Evolutionary conservation across 2,797 vertebrate genomes (phyloP).

Genomic region (Falco peregrinus): DNA sequence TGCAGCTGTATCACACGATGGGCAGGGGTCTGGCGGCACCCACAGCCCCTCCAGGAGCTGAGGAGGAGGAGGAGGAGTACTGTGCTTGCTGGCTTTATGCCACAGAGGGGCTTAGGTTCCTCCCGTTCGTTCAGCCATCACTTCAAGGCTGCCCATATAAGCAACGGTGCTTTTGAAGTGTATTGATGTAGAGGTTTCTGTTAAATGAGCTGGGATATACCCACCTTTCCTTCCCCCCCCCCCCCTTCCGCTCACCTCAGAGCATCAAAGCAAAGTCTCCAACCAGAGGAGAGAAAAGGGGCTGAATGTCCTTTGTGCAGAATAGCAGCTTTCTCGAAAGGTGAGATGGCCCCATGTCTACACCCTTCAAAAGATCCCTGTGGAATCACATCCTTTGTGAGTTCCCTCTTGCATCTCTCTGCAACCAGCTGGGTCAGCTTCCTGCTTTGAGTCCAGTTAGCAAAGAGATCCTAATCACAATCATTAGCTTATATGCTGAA

Average conservation of each 20-base stretch:
- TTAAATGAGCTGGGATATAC: too few species aligned
- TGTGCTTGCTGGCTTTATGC: neutral
- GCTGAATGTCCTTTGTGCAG: neutral
- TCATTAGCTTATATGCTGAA: too few species aligned
- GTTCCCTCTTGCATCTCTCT: neutral
- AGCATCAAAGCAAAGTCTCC: neutral
- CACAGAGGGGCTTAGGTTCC: neutral
- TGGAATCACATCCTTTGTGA: neutral
- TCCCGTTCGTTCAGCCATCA: neutral
- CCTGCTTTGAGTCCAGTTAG: neutral
- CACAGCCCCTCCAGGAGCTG: neutral
- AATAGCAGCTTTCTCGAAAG: neutral
- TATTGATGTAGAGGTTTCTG: neutral
- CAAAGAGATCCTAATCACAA: too few species aligned
- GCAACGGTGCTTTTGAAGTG: too few species aligned
- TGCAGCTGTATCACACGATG: too few species aligned
- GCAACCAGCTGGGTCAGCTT: too few species aligned
- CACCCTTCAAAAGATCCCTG: neutral
- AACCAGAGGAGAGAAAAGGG: neutral
- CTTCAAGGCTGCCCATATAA: neutral
- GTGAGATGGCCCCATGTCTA: fast-evolving
- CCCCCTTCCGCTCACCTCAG: neutral
- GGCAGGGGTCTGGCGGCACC: neutral
- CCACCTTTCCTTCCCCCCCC: neutral
- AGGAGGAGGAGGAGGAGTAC: neutral